A percentile compares a stretch with the other conserved stretches of the same genome.
Conservation (phyloP, 1,140 invertebrate species). For the Solen grandis region DNA sequence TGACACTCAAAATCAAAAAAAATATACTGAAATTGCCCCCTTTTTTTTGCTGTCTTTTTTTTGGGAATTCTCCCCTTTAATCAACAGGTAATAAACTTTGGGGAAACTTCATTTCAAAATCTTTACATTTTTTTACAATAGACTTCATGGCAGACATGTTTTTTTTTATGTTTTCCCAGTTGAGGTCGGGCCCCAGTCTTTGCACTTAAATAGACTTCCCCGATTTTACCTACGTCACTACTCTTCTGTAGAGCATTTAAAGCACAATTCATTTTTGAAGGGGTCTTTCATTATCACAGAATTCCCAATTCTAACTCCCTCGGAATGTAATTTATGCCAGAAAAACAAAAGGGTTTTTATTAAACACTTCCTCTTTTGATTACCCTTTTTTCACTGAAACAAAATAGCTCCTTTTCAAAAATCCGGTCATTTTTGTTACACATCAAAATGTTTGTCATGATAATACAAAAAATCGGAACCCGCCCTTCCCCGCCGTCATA, state of each 20-base stretch:
- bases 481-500: no score
- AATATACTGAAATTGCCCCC: no score
- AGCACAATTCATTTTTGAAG: conserved; percentile 2
- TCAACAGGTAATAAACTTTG: conserved; percentile 16
- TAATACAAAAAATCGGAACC: no score
- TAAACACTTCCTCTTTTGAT: neutral
- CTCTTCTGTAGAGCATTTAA: neutral
- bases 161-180: conserved; percentile 11
- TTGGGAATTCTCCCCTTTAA: no score
- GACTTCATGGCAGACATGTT: no score
- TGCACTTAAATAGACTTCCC: neutral
- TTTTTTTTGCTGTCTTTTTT: no score
- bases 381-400: conserved; percentile 11
- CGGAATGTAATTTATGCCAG: neutral
- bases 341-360: neutral
- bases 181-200: conserved; percentile 24
- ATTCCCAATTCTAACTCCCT: neutral
- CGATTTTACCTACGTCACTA: neutral
- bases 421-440: no score
- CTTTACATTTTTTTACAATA: no score
- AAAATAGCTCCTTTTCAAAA: conserved; percentile 32
- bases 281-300: neutral
- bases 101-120: neutral
- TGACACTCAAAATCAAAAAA: no score
- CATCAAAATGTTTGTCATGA: no score